phyloP scores from a whole-genome alignment of 2,888 invertebrate genomes.

The Rutpela maculata region DNA sequence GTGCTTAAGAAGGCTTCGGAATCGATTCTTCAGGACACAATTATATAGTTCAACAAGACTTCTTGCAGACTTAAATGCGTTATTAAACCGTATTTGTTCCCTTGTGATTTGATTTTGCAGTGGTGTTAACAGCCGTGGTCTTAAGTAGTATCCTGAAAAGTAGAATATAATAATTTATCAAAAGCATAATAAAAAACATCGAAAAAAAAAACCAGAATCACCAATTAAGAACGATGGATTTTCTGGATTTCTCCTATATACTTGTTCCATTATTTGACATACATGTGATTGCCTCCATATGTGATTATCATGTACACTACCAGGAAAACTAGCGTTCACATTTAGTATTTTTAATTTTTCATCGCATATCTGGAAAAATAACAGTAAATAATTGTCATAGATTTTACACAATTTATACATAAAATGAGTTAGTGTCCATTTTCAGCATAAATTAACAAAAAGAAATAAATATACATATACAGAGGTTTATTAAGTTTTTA shows the following conservation, averaged over 20 bases:
- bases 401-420: conserved; percentile 3
- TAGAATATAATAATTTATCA: no score
- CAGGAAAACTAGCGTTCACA: conserved; percentile 44
- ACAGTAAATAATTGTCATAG: no score
- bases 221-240: conserved; percentile 11
- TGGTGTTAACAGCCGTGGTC: neutral
- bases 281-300: conserved; percentile 36
- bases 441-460: neutral
- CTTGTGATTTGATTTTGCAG: neutral
- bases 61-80: neutral
- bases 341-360: conserved; percentile 37
- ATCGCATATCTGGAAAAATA: conserved; percentile 41
- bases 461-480: no score
- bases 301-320: conserved; percentile 40
- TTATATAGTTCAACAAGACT: neutral
- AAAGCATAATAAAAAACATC: no score
- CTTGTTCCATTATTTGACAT: conserved; percentile 18
- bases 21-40: neutral
- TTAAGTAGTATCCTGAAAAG: neutral
- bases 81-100: neutral
- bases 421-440: conserved; percentile 13
- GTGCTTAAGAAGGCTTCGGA: neutral
- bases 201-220: neutral
- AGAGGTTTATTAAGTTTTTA: no score
- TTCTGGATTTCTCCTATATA: conserved; percentile 1